A percentile compares a stretch with the other conserved stretches of the same genome.
Conservation (phyloP, 2,113 vertebrate genomes). For the Myxocyprinus asiaticus region DNA sequence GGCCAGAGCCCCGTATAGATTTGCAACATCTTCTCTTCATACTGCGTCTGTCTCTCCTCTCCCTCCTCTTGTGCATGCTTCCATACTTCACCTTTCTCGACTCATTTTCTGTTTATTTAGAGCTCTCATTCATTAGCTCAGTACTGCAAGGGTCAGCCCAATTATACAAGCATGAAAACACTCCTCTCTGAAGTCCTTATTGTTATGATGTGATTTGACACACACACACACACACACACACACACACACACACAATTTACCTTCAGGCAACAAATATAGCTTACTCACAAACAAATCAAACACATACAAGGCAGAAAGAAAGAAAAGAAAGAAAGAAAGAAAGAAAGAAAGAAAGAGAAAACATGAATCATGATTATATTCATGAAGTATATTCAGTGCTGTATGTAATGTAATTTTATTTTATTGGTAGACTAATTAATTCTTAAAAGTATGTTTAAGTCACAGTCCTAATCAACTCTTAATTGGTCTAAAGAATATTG, state of each 20-base stretch:
- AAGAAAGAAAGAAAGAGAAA: no score
- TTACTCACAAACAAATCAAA: conserved; percentile 15
- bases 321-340: background rate
- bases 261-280: background rate
- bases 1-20: conserved; percentile 63
- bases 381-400: no score
- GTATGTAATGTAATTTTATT: no score
- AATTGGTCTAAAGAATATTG: conserved; percentile 9
- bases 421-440: no score
- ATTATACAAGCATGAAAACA: conserved; percentile 28
- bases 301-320: background rate
- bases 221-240: background rate
- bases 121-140: conserved; percentile 10
- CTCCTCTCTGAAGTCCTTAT: background rate
- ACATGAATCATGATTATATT: no score
- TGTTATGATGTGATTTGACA: conserved; percentile 11
- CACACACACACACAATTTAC: background rate
- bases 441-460: no score
- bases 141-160: conserved; percentile 21
- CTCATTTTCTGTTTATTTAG: conserved; percentile 12
- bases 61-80: conserved; percentile 30
- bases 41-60: conserved; percentile 50
- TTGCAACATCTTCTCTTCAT: conserved; percentile 46
- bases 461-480: background rate
- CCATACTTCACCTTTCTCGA: conserved; percentile 37